Base-by-base conservation (phyloP, 30 jellyfish, hydroid and myxozoan species). In the Cassiopea andromeda region DNA sequence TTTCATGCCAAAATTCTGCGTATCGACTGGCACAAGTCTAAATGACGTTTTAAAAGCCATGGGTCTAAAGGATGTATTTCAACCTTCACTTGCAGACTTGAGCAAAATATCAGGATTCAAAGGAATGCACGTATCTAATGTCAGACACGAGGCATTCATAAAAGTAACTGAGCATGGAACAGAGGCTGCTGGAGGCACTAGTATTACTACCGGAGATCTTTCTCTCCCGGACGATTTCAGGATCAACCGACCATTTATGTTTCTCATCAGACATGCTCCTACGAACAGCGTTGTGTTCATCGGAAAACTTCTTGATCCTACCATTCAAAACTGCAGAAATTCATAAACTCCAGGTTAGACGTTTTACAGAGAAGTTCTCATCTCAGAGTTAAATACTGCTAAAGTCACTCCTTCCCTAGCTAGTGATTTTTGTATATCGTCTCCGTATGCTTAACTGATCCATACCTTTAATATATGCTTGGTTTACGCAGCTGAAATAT, bases 131-230 rank as follows among this genome's bases (percentile, higher is more conserved):
- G 97, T 94, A 16, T 79, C 97, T 4, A 69, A 71, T 81, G 92
- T 90, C 10, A 44, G 75, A 50, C 98, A 94, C 92, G 93, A 94
- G 81, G 94, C 98, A 4, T 80, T 94, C 48, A 48, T 94, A 6
- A 97, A 90, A 1, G 94, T 94, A 44, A 75, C 88, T 47, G 98
- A 94, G 46, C 83, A 80, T 71, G 98, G 98, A 50, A 94, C 97
- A 49, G 95, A 89, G 80, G 98, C 98, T 60, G 90, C 97, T 7
- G 98, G 97, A 0, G 98, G 91, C 1, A 61, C 97, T 1, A 92
- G 94, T 45, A 87, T 66, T 14, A 47, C 71, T 15, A 85, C 69
- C 17, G 93, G 80, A 7, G 89, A 46, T 9, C 43, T 83, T n/a
- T 18, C 86, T 27, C 2, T 77, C 44, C 59, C 95, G 1, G 85